Conservation (phyloP, 1,140 invertebrate species). For the Rhopalosiphum padi region DNA sequence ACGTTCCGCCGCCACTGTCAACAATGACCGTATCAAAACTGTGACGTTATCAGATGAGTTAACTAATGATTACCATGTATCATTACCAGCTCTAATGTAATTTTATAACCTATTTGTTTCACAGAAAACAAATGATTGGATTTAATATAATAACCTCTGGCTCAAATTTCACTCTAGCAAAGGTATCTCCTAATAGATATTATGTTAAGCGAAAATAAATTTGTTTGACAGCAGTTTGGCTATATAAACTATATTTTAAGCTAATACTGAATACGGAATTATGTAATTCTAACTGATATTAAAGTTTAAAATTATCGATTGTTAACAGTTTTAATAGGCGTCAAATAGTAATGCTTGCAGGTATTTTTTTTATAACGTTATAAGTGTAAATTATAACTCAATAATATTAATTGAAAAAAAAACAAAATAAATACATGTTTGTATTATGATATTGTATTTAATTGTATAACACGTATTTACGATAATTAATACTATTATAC, state of each 20-base stretch:
- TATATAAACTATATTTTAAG: background rate
- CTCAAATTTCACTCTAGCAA: background rate
- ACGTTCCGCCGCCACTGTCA: background rate
- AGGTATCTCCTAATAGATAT: background rate
- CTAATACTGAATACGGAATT: background rate
- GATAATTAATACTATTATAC: too few relatives aligned
- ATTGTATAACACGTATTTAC: background rate
- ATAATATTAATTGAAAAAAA: background rate
- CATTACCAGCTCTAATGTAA: background rate
- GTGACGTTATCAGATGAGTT: background rate
- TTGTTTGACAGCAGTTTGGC: background rate
- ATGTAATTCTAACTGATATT: background rate
- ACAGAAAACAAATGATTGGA: background rate
- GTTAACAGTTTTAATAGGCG: background rate
- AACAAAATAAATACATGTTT: background rate
- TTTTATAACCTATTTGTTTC: background rate
- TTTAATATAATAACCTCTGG: background rate
- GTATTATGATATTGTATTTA: background rate
- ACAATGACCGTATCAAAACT: background rate
- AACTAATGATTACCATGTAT: background rate
- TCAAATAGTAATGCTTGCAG: background rate
- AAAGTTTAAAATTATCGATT: background rate
- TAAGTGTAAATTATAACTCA: too few relatives aligned
- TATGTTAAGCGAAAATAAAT: background rate
- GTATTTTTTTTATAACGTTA: background rate